Evolutionary conservation across 2,888 invertebrate species (phyloP), one percentile per base, ranked within the genome.

Genomic region (Spilosoma lubricipeda): DNA sequence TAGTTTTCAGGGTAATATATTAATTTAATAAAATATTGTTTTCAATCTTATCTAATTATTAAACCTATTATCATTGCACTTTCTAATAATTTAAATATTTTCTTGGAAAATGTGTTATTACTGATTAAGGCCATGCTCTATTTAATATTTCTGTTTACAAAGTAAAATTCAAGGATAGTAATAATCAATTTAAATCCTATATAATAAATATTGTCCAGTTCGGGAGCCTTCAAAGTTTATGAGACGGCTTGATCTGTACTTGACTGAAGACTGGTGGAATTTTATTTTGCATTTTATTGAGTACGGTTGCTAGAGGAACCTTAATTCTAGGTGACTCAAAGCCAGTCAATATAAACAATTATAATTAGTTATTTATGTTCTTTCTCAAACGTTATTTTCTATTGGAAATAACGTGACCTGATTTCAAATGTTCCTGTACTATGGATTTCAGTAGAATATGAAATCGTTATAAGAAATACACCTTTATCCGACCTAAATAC

Each of bases 41-140:
- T 63, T 27, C 2, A 63, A 13, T 63, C 59, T 27, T 63, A 27
- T 30, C 59, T 30, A 63, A 30, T 36, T 36, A 36, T 33, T 33
- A 33, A 33, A 33, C 33, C 33, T 33, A 33, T 63, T 18, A 56
- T n/a, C 5, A 63, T 30, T 42, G 30, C 39, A 70, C 70, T 70
- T 70, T 70, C 70, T 70, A 70, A 70, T 30, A 42, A 42, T 18
- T 30, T 59, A 18, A 63, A 5, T 63, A 63, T 18, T 8, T 63
- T 59, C 15, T 27, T 59, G 11, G n/a, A 13, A 59, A 59, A 59
- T 59, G 69, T 56, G 56, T 52, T 36, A 69, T n/a, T 27, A 23
- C n/a, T 69, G 20, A 67, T 67, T 67, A 45, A 27, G 42, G 15
- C 20, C 39, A 42, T 15, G 36, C 30, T 67, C 30, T 30, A 3